Evolutionary conservation across 2,797 vertebrate genomes (phyloP).

Genomic region (Denticeps clupeoides): DNA sequence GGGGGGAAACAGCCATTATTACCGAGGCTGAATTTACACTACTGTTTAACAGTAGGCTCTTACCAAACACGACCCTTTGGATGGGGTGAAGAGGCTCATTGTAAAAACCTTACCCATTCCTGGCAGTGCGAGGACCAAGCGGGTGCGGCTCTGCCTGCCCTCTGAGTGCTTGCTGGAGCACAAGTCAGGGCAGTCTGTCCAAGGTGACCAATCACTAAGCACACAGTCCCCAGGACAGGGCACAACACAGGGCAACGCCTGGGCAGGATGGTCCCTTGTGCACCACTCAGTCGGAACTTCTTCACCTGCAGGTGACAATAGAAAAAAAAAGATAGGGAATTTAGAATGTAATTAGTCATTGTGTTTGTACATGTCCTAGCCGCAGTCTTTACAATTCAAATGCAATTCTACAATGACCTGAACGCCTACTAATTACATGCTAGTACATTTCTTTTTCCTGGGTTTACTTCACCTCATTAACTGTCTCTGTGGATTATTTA

Average conservation of each 20-base stretch:
- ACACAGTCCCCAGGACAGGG: conserved; percentile 66
- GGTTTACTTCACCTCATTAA: too few species aligned
- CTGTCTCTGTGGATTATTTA: too few species aligned
- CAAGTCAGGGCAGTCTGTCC: conserved; percentile 67
- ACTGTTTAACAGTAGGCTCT: too few species aligned
- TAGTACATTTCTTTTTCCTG: too few species aligned
- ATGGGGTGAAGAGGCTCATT: too few species aligned
- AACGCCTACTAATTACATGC: too few species aligned
- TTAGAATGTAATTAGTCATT: neutral
- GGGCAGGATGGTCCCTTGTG: conserved; percentile 41
- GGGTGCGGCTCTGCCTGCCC: conserved; percentile 61
- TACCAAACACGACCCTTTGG: too few species aligned
- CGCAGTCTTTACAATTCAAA: too few species aligned
- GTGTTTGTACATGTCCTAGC: too few species aligned
- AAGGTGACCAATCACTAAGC: conserved; percentile 58
- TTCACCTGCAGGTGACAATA: conserved; percentile 48
- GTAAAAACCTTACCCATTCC: conserved; percentile 61
- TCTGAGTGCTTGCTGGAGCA: conserved; percentile 62
- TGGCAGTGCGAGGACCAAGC: conserved; percentile 59
- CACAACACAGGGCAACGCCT: conserved; percentile 52
- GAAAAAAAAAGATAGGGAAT: neutral
- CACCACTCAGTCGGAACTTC: conserved; percentile 51
- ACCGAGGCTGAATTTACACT: too few species aligned
- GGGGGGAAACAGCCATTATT: too few species aligned
- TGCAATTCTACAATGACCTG: too few species aligned